Base-by-base conservation (phyloP, 2,113 vertebrate genomes). In the Calypte anna region DNA sequence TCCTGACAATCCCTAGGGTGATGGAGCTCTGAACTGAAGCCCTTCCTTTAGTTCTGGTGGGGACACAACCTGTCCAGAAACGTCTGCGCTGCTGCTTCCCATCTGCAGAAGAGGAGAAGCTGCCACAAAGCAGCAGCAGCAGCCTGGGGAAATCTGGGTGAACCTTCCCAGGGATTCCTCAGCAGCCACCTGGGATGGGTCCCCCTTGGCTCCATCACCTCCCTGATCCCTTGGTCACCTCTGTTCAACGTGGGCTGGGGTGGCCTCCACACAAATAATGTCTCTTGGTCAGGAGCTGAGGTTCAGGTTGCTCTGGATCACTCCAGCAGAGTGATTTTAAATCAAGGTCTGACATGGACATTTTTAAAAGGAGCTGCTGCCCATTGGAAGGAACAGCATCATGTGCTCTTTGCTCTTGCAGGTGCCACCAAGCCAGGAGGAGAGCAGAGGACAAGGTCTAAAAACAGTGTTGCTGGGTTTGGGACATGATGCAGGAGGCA, bases 1-100 rank as follows among this genome's bases (percentile, higher is more conserved):
- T 73, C 84, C 80, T 10, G 17, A 30, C 82, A n/a, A n/a, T 84
- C 88, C 88, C 8, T 4, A 67, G 94, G 84, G 84, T 78, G 90
- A 55, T 61, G 51, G 33, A 84, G 81, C 64, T 90, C 88, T 93
- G 81, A 81, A 84, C 81, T 55, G 54, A 55, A 59, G 33, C 64
- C 88, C 92, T 95, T 94, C 72, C 43, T 75, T 89, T 50, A 8
- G 9, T 44, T 44, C 85, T 91, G 73, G 85, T 74, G 58, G 68
- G 62, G 78, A 51, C 38, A 14, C 25, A 86, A 46, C 72, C 68
- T 33, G 0, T 46, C 72, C 82, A 58, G 66, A 62, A 73, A 57
- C 46, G 5, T 69, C 81, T 91, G 68, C 4, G 1, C 25, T 40
- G 46, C 63, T 68, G 64, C 80, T 83, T 50, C 86, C 80, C 22